These are phyloP conservation scores for Rafetus swinhoei DNA, from an alignment of 2,113 vertebrate genomes.

Conservation along the genomic window DNA sequence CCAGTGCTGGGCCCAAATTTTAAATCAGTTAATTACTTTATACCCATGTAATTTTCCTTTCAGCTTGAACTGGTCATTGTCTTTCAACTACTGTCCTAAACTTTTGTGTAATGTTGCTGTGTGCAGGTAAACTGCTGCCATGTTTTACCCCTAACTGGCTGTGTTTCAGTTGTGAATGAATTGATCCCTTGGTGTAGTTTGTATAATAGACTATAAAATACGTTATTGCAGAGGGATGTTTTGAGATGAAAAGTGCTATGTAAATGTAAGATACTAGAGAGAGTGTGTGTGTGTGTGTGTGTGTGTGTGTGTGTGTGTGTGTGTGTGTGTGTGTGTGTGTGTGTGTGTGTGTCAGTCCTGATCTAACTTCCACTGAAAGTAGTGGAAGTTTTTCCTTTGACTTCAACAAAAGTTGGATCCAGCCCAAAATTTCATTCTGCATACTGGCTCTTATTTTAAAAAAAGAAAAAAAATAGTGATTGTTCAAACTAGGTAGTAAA, in stretches of 20 bases:
- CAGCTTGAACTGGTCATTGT: not conserved
- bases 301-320: not conserved
- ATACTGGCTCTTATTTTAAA: not conserved
- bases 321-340: not conserved
- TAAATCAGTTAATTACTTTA: not conserved
- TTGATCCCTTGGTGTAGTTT: not conserved
- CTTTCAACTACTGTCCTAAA: not conserved
- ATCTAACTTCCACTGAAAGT: not conserved
- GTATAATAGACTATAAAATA: not conserved
- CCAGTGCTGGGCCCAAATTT: not conserved
- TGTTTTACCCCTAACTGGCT: not conserved
- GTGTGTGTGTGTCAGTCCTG: not conserved
- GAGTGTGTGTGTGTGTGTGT: not conserved
- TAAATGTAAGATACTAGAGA: not conserved
- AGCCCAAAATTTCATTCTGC: not conserved
- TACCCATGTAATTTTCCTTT: not conserved
- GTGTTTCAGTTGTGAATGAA: not conserved
- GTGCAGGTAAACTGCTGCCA: not conserved
- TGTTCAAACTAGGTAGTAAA: not conserved
- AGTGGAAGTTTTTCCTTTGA: not conserved
- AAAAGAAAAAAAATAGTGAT: not conserved
- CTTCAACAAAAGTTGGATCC: not conserved
- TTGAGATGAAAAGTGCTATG: not conserved
- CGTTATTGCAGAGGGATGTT: not conserved
- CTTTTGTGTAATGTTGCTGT: not conserved